phyloP scores from a whole-genome alignment of 2,797 vertebrate species.

The Momotus momota region DNA sequence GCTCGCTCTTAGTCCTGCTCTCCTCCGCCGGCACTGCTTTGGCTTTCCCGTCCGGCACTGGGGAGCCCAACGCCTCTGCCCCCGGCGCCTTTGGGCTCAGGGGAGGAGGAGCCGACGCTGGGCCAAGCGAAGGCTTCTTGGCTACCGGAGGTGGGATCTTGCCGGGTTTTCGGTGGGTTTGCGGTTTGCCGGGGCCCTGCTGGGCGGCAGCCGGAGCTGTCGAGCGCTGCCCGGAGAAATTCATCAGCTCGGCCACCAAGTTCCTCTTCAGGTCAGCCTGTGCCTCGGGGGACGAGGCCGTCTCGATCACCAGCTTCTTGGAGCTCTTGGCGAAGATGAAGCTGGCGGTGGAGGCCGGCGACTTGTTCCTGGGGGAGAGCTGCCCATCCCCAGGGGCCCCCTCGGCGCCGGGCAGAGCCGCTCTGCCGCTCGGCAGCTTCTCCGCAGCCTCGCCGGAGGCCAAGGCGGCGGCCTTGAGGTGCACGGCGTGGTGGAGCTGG shows the following conservation, averaged over 20 bases:
- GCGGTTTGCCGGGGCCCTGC: conserved; percentile 21
- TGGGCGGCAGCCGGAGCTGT: background rate
- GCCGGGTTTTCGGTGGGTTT: conserved; percentile 71
- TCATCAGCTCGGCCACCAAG: conserved; percentile 83
- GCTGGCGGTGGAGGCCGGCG: conserved; percentile 89
- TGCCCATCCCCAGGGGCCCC: background rate
- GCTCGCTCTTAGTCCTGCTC: conserved; percentile 76
- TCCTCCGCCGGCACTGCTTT: background rate
- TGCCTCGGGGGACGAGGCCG: conserved; percentile 75
- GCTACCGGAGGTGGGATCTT: conserved; percentile 94
- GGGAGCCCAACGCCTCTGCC: background rate
- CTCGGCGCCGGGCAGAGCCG: background rate
- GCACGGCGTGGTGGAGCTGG: conserved; percentile 88
- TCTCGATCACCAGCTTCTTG: conserved; percentile 86
- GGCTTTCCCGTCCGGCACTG: conserved; percentile 7
- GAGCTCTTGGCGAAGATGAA: conserved; percentile 94
- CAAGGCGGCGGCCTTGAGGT: conserved; percentile 85
- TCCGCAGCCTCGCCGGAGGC: conserved; percentile 60
- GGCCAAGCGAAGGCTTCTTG: conserved; percentile 85
- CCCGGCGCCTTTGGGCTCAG: conserved; percentile 29
- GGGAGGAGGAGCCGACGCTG: background rate
- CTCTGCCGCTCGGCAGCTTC: background rate
- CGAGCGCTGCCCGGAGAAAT: conserved; percentile 79
- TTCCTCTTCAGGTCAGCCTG: conserved; percentile 82
- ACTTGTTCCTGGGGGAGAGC: conserved; percentile 74